Evolutionary conservation across 2,797 vertebrate species (phyloP).

Genomic region (Hydrolagus colliei): DNA sequence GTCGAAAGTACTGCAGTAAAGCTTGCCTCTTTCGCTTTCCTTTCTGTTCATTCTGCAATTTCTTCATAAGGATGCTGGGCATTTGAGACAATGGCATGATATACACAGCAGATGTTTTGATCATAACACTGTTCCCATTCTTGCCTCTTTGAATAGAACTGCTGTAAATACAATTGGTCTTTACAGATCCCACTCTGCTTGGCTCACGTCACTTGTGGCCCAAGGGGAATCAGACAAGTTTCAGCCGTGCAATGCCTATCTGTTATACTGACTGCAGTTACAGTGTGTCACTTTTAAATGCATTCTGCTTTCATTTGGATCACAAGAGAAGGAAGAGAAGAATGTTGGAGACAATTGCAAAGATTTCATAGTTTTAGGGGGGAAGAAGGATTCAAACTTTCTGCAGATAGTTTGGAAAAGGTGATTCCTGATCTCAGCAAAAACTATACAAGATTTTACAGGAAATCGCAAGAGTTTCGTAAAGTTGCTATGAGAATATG

Average conservation of each 20-base stretch:
- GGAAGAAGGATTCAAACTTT: no score
- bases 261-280: not conserved
- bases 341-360: not conserved
- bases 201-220: not conserved
- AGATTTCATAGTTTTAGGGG: not conserved
- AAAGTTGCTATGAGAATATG: not conserved
- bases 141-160: not conserved
- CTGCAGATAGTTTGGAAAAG: no score
- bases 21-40: no score
- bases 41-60: no score
- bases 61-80: no score
- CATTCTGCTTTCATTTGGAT: not conserved
- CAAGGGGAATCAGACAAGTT: not conserved
- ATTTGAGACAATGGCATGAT: not conserved
- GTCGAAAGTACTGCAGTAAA: no score
- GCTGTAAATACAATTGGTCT: not conserved
- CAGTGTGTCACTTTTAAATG: not conserved
- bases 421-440: not conserved
- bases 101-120: not conserved
- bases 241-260: not conserved
- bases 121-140: not conserved
- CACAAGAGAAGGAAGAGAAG: not conserved
- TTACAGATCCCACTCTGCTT: not conserved
- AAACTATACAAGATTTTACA: not conserved
- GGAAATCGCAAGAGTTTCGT: not conserved